Base-by-base conservation (phyloP, 1,140 invertebrate species). In the Meloidogyne exigua region DNA sequence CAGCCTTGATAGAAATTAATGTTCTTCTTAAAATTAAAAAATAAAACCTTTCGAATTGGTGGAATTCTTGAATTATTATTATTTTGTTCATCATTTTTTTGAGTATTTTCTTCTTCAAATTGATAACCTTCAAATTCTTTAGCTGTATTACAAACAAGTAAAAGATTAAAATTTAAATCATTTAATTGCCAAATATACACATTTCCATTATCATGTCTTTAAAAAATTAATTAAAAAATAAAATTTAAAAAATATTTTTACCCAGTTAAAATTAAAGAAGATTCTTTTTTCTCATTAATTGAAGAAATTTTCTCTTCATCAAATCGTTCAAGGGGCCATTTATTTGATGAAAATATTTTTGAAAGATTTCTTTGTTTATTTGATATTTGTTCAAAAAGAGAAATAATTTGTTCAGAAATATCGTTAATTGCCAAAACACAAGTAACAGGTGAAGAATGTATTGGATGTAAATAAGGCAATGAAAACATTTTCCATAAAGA, bases 381-480 rank as follows among this genome's bases (percentile, higher is more conserved):
- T 42, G 76, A 76, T 28, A 44, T 65, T 49, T 65, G 76, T 23
- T 39, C 64, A 21, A 72, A 67, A 39, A 64, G 49, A 10, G 23
- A 57, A n/a, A 70, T 49, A 25, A 67, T 39, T 13, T 57, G 25
- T 39, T 72, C 64, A 63, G 65, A 68, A 21, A 76, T 26, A 32
- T 57, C 63, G 10, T 62, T 76, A 72, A 68, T 57, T 5, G 65
- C 42, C 13, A 64, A 36, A 32, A 72, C n/a, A 26, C 44, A 76
- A 12, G 82, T 84, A n/a, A 82, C 69, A 12, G 81, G 79, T 11
- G 82, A 81, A 39, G 79, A 83, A 70, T 82, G 79, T 44, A 82
- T 44, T 12, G 71, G 68, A 68, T 84, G 39, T 9, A 82, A 74
- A 49, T 75, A 68, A 39, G 71, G 82, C n/a, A 82, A 69, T 7